Base-by-base conservation (phyloP, 2,113 vertebrate species). In the Phalacrocorax aristotelis region DNA sequence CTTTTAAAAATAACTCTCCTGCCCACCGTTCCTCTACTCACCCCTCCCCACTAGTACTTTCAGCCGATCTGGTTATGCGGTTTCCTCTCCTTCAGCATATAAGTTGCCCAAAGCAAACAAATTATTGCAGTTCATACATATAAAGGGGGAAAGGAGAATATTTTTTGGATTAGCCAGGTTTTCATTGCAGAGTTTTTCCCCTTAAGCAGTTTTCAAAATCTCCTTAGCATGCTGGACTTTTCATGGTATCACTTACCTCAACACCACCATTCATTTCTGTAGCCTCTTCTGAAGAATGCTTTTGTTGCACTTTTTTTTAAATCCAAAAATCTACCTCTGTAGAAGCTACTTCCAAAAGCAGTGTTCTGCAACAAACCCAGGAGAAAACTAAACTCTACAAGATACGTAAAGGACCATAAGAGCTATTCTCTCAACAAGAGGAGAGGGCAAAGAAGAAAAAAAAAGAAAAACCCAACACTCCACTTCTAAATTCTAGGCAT, bases 231-330 rank as follows among this genome's bases (percentile, higher is more conserved):
- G 9, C 29, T 81, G 72, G 69, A 97, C 69, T 74, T 58, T 82
- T 65, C 75, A 87, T 95, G 68, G 69, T 92, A 96, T 96, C 93
- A 83, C 82, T 97, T 97, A 95, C 93, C 62, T 97, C 58, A 90
- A 96, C 87, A 70, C 32, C 87, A 97, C 34, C 48, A 87, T 93
- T 95, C 77, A 94, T 34, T 97, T 97, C 87, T 68, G 44, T 49
- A 84, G 21, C 48, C 46, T 80, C 21, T 83, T 92, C 54, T 93
- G 69, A 96, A 94, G 76, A 89, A 94, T 64, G 80, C 19, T 90
- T 89, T 87, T 82, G 52, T 55, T 87, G 70, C 30, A 46, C 42
- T 74, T 61, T 62, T 87, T 86, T 87, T 90, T 89, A 94, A 94
- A 95, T 97, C 74, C 58, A 75, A 91, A 95, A 84, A 72, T 75